These are phyloP conservation scores for Chiridota heheva DNA, from an alignment of 35 echinoderm and acorn worm species.

Conservation along the genomic window DNA sequence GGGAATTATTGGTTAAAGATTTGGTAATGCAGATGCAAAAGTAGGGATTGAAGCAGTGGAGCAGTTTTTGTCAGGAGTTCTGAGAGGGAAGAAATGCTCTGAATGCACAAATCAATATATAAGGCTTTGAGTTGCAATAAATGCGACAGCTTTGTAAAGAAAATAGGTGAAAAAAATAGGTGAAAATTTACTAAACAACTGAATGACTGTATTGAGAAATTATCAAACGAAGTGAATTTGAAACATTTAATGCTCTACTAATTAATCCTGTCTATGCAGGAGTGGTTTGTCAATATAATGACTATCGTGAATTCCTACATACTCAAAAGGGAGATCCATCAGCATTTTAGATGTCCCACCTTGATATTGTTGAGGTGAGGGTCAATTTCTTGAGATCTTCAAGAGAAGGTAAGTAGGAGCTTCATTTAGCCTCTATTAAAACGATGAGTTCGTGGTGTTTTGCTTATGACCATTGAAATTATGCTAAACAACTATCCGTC, in stretches of 20 bases:
- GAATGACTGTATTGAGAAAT: too few species aligned
- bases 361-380: too few species aligned
- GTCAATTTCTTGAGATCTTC: too few species aligned
- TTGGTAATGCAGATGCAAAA: slow-evolving; percentile 30
- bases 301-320: too few species aligned
- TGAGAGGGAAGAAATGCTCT: slow-evolving; percentile 34
- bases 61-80: slow-evolving; percentile 20
- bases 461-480: too few species aligned
- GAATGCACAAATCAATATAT: slow-evolving; percentile 55
- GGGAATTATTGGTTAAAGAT: slow-evolving; percentile 36
- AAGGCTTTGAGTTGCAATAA: slow-evolving; percentile 24
- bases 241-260: neutral
- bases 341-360: too few species aligned
- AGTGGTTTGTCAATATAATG: neutral
- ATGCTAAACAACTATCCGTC: slow-evolving; percentile 4
- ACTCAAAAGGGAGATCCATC: too few species aligned
- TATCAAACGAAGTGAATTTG: too few species aligned
- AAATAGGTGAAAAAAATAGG: neutral
- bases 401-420: too few species aligned
- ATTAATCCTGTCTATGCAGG: slow-evolving; percentile 1
- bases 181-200: neutral
- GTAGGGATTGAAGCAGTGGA: slow-evolving; percentile 37
- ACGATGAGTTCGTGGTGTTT: too few species aligned
- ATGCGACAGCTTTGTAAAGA: slow-evolving; percentile 45
- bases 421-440: too few species aligned